Conservation (phyloP, 2,113 vertebrate species). For the Mirounga angustirostris region DNA sequence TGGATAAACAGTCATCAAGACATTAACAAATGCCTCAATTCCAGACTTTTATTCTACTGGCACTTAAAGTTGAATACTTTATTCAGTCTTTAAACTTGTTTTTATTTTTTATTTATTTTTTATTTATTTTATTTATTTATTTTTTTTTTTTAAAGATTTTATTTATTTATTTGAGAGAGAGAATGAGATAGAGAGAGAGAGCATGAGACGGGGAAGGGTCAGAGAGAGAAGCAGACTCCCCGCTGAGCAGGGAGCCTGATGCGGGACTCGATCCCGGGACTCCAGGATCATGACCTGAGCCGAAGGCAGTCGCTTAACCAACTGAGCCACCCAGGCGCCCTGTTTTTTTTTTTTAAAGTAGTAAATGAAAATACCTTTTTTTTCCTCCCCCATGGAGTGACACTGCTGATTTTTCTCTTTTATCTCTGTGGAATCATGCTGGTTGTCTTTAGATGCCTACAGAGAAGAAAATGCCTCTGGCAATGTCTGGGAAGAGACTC, state of each 20-base stretch:
- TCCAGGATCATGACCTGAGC: no score
- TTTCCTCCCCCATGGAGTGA: not conserved
- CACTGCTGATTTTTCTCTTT: not conserved
- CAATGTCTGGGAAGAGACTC: not conserved
- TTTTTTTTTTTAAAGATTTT: no score
- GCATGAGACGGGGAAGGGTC: no score
- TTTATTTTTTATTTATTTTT: no score
- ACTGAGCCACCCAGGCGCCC: no score
- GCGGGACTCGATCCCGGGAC: no score
- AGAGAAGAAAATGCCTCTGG: not conserved
- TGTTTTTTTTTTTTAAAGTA: not conserved
- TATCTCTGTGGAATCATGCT: not conserved
- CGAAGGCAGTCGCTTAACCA: no score
- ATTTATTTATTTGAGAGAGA: no score
- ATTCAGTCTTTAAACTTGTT: not conserved
- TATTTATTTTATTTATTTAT: no score
- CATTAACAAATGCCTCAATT: not conserved
- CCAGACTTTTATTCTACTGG: not conserved
- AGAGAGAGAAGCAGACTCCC: no score
- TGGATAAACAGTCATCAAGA: not conserved
- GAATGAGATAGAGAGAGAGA: no score
- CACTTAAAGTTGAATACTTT: not conserved
- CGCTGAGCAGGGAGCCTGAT: no score
- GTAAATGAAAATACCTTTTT: not conserved
- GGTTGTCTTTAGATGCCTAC: not conserved